Conservation (phyloP, 2,888 invertebrate species). For the Lysandra bellargus region DNA sequence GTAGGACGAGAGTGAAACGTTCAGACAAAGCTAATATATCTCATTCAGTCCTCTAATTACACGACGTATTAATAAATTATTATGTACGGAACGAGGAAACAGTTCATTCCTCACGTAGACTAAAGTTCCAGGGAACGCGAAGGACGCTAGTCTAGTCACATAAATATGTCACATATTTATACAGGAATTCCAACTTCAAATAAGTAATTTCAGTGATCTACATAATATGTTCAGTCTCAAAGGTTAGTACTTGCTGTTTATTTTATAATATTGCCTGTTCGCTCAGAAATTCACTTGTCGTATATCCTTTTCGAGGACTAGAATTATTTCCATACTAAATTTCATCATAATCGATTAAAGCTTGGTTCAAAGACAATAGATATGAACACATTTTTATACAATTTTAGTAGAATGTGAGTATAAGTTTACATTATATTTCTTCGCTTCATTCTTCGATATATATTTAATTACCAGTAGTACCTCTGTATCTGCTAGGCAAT, state of each 20-base stretch:
- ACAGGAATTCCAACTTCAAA: not conserved
- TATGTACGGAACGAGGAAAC: not conserved
- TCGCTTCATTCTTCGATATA: too few relatives aligned
- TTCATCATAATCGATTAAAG: too few relatives aligned
- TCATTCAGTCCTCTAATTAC: conserved; percentile 7
- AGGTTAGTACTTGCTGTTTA: too few relatives aligned
- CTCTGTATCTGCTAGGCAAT: too few relatives aligned
- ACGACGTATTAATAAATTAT: not conserved
- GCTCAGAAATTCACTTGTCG: too few relatives aligned
- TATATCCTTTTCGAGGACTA: too few relatives aligned
- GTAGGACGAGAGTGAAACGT: not conserved
- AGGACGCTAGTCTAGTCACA: conserved; percentile 6
- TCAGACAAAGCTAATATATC: conserved; percentile 17
- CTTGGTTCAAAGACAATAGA: too few relatives aligned
- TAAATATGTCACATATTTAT: not conserved
- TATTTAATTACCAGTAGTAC: too few relatives aligned
- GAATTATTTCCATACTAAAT: too few relatives aligned
- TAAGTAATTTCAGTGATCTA: not conserved
- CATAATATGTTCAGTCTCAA: not conserved
- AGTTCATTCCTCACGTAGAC: not conserved
- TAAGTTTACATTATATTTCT: not conserved
- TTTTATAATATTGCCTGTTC: too few relatives aligned
- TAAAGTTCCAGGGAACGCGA: not conserved
- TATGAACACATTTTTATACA: too few relatives aligned
- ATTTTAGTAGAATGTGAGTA: not conserved